A percentile compares a stretch with the other conserved stretches of the same genome.
These are phyloP conservation scores for Phodopus roborovskii DNA, from an alignment of 2,113 vertebrate genomes.

Conservation along the genomic window DNA sequence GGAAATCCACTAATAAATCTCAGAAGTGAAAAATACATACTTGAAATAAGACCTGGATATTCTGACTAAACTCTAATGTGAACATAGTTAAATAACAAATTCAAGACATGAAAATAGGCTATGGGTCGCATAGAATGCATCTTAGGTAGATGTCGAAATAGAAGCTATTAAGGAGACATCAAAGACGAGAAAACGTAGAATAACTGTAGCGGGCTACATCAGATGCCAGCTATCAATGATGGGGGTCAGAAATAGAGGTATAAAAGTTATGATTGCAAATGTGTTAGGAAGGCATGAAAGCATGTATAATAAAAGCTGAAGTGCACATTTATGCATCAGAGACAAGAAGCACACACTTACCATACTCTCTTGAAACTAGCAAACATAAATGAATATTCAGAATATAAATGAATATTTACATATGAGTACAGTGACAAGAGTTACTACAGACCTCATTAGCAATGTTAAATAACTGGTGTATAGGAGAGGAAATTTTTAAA, in stretches of 20 bases:
- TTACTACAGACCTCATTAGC: neutral
- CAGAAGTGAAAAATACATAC: neutral
- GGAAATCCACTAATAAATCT: neutral
- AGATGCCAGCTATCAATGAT: neutral
- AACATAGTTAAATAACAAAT: neutral
- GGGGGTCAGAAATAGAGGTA: neutral
- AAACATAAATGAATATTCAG: neutral
- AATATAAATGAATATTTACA: slow-evolving; percentile 8
- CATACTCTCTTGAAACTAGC: neutral
- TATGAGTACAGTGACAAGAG: neutral
- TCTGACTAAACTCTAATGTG: neutral
- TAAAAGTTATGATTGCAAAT: neutral
- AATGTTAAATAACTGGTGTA: neutral
- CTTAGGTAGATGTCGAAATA: neutral
- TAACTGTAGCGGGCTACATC: neutral
- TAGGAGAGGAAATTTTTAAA: neutral
- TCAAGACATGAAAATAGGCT: neutral
- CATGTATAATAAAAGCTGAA: neutral
- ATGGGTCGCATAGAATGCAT: neutral
- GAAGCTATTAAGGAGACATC: neutral
- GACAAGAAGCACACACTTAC: neutral
- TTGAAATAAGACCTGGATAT: neutral
- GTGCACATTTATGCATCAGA: neutral
- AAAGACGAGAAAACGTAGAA: neutral
- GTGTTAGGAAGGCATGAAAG: neutral